Evolutionary conservation across 2,888 invertebrate species (phyloP).

Genomic region (Sceliomorpha sp.): DNA sequence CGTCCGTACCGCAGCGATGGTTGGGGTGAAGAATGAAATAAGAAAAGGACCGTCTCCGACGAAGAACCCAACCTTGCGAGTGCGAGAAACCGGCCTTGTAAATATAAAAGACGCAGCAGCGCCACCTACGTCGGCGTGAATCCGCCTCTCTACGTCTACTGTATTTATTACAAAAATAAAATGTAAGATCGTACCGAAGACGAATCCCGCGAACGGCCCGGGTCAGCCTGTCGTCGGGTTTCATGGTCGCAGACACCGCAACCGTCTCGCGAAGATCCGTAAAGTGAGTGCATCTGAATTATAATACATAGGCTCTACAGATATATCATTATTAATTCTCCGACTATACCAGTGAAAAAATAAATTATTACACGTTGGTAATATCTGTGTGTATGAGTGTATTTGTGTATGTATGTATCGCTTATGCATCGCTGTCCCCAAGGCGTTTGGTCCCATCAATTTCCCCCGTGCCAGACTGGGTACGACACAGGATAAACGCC

Average conservation of each 20-base stretch:
- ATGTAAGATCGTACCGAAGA: slow-evolving; percentile 77
- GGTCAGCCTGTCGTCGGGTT: slow-evolving; percentile 24
- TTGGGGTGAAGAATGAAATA: too few relatives aligned
- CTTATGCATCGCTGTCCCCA: slow-evolving; percentile 56
- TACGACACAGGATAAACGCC: slow-evolving; percentile 54
- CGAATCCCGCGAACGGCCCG: slow-evolving; percentile 60
- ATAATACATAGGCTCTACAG: slow-evolving; percentile 80
- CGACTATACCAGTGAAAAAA: slow-evolving; percentile 77
- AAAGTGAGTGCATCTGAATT: slow-evolving; percentile 75
- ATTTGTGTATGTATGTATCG: slow-evolving; percentile 53
- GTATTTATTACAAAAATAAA: slow-evolving; percentile 74
- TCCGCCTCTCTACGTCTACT: slow-evolving; percentile 61
- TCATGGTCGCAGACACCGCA: slow-evolving; percentile 24
- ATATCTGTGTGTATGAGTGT: slow-evolving; percentile 67
- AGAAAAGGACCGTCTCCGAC: not conserved
- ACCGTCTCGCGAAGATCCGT: slow-evolving; percentile 68
- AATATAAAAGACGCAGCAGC: slow-evolving; percentile 59
- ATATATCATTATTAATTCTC: slow-evolving; percentile 71
- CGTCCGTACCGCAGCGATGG: too few relatives aligned
- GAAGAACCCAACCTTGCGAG: slow-evolving; percentile 2
- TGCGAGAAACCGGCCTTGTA: slow-evolving; percentile 32
- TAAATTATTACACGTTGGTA: slow-evolving; percentile 79
- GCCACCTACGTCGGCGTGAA: slow-evolving; percentile 64
- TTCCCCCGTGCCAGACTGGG: slow-evolving; percentile 34
- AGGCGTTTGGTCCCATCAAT: slow-evolving; percentile 55